Conservation (phyloP, 2,888 invertebrate species). For the Drosophila rellima region DNA sequence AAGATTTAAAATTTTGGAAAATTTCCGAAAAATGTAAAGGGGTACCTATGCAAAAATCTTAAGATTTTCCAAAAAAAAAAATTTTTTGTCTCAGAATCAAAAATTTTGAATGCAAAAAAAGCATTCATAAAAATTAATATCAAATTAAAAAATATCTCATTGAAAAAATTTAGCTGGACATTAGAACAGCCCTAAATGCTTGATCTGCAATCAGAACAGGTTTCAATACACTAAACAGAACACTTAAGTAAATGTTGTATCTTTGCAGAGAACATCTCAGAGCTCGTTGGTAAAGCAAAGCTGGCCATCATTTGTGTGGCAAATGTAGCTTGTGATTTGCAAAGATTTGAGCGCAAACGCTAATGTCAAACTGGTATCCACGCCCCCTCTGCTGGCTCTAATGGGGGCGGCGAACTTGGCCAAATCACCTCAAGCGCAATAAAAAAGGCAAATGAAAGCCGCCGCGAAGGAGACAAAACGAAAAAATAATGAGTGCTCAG, state of each 20-base stretch:
- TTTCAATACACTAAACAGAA: neutral
- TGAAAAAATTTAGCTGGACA: no score
- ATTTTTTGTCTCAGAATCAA: no score
- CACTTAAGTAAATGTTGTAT: constrained; percentile 1
- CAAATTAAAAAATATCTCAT: no score
- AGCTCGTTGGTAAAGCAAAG: constrained; percentile 29
- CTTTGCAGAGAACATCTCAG: neutral
- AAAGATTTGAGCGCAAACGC: constrained; percentile 58
- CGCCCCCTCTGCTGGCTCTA: constrained; percentile 36
- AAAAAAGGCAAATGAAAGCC: constrained; percentile 78
- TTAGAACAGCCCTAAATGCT: neutral
- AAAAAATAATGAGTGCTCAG: constrained; percentile 73
- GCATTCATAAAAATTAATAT: no score
- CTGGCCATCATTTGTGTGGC: constrained; percentile 73
- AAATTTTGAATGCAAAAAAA: no score
- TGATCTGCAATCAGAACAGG: neutral
- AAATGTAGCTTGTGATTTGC: constrained; percentile 80
- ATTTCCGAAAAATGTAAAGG: no score
- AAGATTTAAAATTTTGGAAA: no score
- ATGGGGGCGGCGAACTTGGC: constrained; percentile 55
- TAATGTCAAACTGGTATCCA: constrained; percentile 42
- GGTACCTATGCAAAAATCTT: no score
- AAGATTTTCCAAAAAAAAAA: no score
- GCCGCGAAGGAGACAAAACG: constrained; percentile 51
- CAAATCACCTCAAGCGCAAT: constrained; percentile 80